A percentile compares a stretch with the other conserved stretches of the same genome.
phyloP scores from a whole-genome alignment of 2,888 invertebrate genomes.

The Zelleria hepariella region DNA sequence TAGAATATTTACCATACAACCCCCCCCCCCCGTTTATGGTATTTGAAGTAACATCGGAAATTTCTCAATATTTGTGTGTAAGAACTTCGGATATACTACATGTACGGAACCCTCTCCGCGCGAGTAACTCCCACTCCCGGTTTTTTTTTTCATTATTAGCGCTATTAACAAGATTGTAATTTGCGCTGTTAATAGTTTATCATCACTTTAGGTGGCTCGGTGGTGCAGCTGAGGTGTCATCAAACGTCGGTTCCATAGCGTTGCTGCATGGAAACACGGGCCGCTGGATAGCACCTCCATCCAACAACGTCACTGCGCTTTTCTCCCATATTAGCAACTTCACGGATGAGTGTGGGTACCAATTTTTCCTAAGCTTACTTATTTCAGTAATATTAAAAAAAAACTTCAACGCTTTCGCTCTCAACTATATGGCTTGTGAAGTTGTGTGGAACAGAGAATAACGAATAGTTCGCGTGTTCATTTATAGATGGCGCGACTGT shows the following conservation, averaged over 20 bases:
- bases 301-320: constrained; percentile 64
- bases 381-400: too few species aligned
- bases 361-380: too few species aligned
- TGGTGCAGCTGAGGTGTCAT: constrained; percentile 69
- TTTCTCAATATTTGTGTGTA: too few species aligned
- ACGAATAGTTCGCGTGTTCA: background rate
- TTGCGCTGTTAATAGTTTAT: background rate
- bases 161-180: background rate
- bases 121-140: too few species aligned
- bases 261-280: constrained; percentile 76
- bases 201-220: constrained; percentile 60
- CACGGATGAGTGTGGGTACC: constrained; percentile 58
- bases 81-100: too few species aligned
- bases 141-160: background rate
- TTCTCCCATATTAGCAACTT: constrained; percentile 47
- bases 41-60: too few species aligned
- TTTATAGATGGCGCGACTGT: background rate
- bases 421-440: too few species aligned
- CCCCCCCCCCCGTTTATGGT: too few species aligned
- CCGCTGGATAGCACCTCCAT: constrained; percentile 71
- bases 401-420: too few species aligned
- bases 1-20: too few species aligned
- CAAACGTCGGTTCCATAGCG: constrained; percentile 71
- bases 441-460: too few species aligned
- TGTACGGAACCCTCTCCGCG: too few species aligned